These are phyloP conservation scores for Acrocephalus arundinaceus DNA, from an alignment of 2,113 vertebrate genomes.

Conservation along the genomic window DNA sequence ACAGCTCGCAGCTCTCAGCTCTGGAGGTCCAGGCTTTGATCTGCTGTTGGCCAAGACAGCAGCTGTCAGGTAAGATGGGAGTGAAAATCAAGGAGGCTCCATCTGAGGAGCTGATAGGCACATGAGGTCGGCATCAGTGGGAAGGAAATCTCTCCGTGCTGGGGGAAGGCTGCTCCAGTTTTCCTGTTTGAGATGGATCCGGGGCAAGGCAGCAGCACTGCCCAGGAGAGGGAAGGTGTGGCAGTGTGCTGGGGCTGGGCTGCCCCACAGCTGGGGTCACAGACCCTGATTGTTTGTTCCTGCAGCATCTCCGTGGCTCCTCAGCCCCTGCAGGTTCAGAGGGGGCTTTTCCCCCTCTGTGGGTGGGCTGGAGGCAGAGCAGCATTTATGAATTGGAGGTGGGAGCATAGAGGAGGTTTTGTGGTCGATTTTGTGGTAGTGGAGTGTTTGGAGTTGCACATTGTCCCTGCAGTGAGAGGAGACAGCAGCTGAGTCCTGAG, in stretches of 20 bases:
- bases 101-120: background rate
- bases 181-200: background rate
- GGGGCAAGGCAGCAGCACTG: accelerated
- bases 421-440: accelerated
- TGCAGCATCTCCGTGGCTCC: no score
- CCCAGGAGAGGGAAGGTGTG: accelerated
- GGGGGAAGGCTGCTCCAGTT: background rate
- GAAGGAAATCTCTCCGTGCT: background rate
- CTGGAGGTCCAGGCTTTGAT: background rate
- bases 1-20: background rate
- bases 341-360: background rate
- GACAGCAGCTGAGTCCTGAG: background rate
- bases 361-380: background rate
- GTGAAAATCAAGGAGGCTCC: background rate
- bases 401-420: background rate
- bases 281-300: no score
- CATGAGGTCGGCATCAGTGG: background rate
- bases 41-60: background rate
- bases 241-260: background rate
- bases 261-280: background rate
- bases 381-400: background rate
- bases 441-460: background rate
- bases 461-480: background rate
- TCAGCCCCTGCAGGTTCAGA: no score
- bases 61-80: background rate